These are phyloP conservation scores for Sebastolobus alascanus DNA, from an alignment of 2,797 vertebrate genomes.

Conservation along the genomic window DNA sequence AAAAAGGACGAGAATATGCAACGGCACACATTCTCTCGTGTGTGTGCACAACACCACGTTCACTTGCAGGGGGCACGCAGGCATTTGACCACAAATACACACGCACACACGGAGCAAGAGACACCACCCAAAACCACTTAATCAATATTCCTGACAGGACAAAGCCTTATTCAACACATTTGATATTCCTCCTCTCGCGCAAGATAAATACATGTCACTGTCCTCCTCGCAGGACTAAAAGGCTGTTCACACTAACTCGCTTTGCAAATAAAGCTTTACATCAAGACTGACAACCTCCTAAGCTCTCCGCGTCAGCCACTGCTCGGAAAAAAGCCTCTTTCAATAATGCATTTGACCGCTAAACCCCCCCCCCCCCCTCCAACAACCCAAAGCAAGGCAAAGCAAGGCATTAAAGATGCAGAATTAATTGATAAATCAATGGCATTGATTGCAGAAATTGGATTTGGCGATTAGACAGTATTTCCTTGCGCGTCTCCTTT, in stretches of 20 bases:
- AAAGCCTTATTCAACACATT: slow-evolving; percentile 79
- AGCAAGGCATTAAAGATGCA: slow-evolving; percentile 62
- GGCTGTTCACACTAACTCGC: slow-evolving; percentile 74
- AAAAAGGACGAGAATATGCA: slow-evolving; percentile 36
- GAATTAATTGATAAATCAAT: slow-evolving; percentile 81
- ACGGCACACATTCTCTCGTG: not conserved
- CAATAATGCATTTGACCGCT: slow-evolving; percentile 81
- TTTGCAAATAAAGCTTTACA: slow-evolving; percentile 83
- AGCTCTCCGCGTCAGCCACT: slow-evolving; percentile 79
- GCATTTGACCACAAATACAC: slow-evolving; percentile 47
- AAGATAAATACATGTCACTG: slow-evolving; percentile 79
- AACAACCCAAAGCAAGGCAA: slow-evolving; percentile 62
- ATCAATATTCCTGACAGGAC: slow-evolving; percentile 81
- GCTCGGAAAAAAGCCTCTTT: slow-evolving; percentile 78
- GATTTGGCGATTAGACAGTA: slow-evolving; percentile 70
- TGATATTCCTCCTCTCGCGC: slow-evolving; percentile 77
- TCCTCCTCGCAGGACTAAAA: slow-evolving; percentile 74
- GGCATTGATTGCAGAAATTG: slow-evolving; percentile 69
- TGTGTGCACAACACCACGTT: slow-evolving; percentile 4
- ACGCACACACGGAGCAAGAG: slow-evolving; percentile 24
- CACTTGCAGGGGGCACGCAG: slow-evolving; percentile 8
- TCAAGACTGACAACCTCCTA: slow-evolving; percentile 80
- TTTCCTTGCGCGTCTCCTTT: slow-evolving; percentile 59
- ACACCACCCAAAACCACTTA: slow-evolving; percentile 72
- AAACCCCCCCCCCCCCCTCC: slow-evolving; percentile 55